Evolutionary conservation across 2,888 invertebrate genomes (phyloP), one percentile per base, ranked within the genome.

Genomic region (Tuta absoluta): DNA sequence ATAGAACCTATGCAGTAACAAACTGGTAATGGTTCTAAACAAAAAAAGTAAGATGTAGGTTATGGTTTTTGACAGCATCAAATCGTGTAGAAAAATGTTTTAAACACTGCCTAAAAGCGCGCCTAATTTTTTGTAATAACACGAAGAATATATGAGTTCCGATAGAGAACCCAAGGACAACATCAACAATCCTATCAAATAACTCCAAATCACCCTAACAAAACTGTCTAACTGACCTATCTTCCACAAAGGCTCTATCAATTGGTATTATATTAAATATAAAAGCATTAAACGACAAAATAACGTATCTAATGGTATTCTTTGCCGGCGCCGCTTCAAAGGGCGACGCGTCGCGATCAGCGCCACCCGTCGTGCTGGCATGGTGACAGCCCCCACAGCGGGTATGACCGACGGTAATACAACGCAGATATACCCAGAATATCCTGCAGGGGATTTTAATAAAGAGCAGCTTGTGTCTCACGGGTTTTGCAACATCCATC

Each of bases 301-400:
- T 38, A 59, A 58, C 62, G 58, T 62, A 62, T 24, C 62, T 64
- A 66, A 66, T 64, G 56, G 64, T 51, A 64, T 66, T 66, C 63
- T 19, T 1, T 53, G 61, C 63, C 67, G 68, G 68, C 68, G 68
- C 66, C 63, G 62, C 59, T 63, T 67, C 67, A 66, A 67, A 69
- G 66, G 48, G 48, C 48, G 61, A 37, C 61, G 49, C n/a, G 49
- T 38, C 49, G 48, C 63, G 53, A 62, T 58, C 66, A 61, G 49
- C 56, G 61, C 66, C 63, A 63, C 63, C 64, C 64, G 64, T 45
- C 53, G 24, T 11, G n/a, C 28, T 33, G 21, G 56, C 64, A 62
- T 64, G 66, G 66, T 67, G 66, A 67, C 66, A 67, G 66, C 66
- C 59, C 64, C 66, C 48, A 48, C 60, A 11, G 62, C 12, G 17